Percentiles rank a stretch among this genome's conserved stretches.
phyloP scores from a whole-genome alignment of 2,113 vertebrate genomes.

The Triplophysa tibetana region DNA sequence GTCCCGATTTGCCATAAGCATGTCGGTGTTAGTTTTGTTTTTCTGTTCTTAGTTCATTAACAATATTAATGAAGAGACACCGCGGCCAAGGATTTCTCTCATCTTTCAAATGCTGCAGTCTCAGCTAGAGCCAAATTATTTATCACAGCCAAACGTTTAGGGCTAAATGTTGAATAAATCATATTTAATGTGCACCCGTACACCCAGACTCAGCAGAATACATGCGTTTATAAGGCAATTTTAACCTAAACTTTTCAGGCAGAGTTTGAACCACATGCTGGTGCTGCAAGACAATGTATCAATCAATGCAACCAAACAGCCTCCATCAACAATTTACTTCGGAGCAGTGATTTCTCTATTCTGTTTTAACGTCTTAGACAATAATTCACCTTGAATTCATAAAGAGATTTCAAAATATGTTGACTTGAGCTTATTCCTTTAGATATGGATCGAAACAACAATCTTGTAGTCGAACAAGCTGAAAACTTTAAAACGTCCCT shows the following conservation, averaged over 20 bases:
- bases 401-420: conserved; percentile 11
- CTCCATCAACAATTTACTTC: conserved; percentile 5
- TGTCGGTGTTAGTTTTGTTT: neutral
- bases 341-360: neutral
- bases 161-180: conserved; percentile 14
- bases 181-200: neutral
- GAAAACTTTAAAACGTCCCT: conserved; percentile 29
- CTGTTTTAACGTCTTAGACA: conserved; percentile 10
- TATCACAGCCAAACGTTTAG: conserved; percentile 35
- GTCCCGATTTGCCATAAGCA: neutral
- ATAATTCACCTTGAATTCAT: conserved; percentile 1
- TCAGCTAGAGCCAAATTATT: conserved; percentile 33
- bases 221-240: conserved; percentile 31
- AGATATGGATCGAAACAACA: conserved; percentile 13
- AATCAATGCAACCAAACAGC: conserved; percentile 5
- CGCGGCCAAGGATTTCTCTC: conserved; percentile 28
- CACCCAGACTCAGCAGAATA: conserved; percentile 8
- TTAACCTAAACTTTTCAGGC: conserved; percentile 20
- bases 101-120: conserved; percentile 36
- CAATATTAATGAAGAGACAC: conserved; percentile 18
- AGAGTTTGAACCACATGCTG: neutral
- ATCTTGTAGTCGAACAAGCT: neutral
- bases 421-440: conserved; percentile 9
- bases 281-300: neutral
- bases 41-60: neutral